These are phyloP conservation scores for Benthosema pterotum DNA, from an alignment of 2,797 vertebrate species.

Conservation along the genomic window DNA sequence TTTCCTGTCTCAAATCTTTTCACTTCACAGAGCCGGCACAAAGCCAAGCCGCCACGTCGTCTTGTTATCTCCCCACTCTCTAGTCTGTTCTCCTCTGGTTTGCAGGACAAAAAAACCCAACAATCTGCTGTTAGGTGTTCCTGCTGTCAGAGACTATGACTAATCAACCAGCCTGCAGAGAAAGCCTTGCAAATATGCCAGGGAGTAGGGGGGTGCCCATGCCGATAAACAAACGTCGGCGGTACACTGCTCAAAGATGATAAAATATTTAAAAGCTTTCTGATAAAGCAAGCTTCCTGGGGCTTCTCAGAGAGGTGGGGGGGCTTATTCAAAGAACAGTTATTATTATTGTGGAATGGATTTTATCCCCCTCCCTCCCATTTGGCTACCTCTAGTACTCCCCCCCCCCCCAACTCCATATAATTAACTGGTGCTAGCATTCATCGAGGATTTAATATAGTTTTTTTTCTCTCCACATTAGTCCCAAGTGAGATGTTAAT, in stretches of 20 bases:
- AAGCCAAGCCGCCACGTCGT: no score
- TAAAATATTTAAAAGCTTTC: slow-evolving; percentile 50
- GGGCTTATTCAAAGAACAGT: not conserved
- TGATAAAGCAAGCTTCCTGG: slow-evolving; percentile 22
- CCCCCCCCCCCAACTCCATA: no score
- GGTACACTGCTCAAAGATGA: slow-evolving; percentile 24
- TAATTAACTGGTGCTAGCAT: no score
- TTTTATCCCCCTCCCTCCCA: not conserved
- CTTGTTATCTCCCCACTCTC: no score
- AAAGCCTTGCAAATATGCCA: not conserved
- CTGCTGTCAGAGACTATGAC: not conserved
- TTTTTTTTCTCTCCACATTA: no score
- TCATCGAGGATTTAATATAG: no score
- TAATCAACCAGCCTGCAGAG: slow-evolving; percentile 4
- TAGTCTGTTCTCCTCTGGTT: not conserved
- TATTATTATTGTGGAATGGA: slow-evolving; percentile 1
- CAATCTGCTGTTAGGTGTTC: not conserved
- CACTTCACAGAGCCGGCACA: no score
- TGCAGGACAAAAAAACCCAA: not conserved
- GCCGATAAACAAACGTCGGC: slow-evolving; percentile 37
- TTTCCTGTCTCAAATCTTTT: no score
- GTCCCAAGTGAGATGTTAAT: no score
- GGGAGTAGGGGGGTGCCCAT: slow-evolving; percentile 7
- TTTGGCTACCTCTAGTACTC: not conserved
- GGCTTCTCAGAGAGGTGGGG: slow-evolving; percentile 7